These are phyloP conservation scores for human (Homo sapiens) DNA, from an alignment of 2,113 vertebrate genomes.

Conservation along the genomic window GRCh38 chr11:800001-800500, in stretches of 20 bases:
- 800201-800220: constrained; percentile 90
- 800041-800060: background rate
- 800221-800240: constrained; percentile 94
- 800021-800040: background rate
- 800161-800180: constrained; percentile 87
- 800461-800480: background rate
- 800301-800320: no score
- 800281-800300: background rate
- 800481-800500: accelerated
- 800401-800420: constrained; percentile 94
- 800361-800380: constrained; percentile 89
- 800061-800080: background rate
- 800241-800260: constrained; percentile 87
- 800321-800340: constrained; percentile 90
- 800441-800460: constrained; percentile 91
- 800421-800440: constrained; percentile 90
- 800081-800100: accelerated
- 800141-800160: constrained; percentile 97
- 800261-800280: background rate
- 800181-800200: constrained; percentile 89
- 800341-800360: constrained; percentile 86
- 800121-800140: constrained; percentile 90
- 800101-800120: background rate
- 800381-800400: constrained; percentile 97
- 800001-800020: constrained; percentile 79